Conservation (phyloP, 2,113 vertebrate species). For the Rana temporaria region DNA sequence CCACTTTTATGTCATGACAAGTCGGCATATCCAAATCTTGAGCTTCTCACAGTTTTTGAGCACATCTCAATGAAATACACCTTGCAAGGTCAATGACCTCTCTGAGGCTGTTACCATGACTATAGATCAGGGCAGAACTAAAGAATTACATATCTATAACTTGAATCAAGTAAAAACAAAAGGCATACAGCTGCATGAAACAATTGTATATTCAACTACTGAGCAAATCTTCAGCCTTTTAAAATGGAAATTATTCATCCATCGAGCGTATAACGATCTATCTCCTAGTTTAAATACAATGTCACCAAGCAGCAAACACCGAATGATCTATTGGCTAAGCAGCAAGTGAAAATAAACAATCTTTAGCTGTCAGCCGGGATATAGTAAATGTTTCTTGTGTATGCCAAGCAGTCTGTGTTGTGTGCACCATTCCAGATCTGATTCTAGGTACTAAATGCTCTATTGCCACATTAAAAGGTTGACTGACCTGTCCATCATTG, state of each 20-base stretch:
- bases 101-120: no score
- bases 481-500: slow-evolving; percentile 17
- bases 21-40: no score
- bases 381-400: slow-evolving; percentile 27
- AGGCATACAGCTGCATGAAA: not conserved
- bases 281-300: slow-evolving; percentile 40
- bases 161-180: no score
- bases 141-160: no score
- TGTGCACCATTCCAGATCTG: slow-evolving; percentile 32
- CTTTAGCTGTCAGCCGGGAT: slow-evolving; percentile 18
- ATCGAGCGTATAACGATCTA: slow-evolving; percentile 26
- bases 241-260: slow-evolving; percentile 24
- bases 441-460: slow-evolving; percentile 10
- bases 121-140: no score
- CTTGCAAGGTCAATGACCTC: no score
- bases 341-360: slow-evolving; percentile 30
- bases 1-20: no score
- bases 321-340: slow-evolving; percentile 38
- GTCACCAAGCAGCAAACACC: slow-evolving; percentile 35
- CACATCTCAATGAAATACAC: no score
- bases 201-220: slow-evolving; percentile 1
- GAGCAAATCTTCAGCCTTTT: not conserved
- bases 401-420: not conserved
- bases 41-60: no score
- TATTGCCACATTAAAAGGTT: slow-evolving; percentile 14